phyloP scores from a whole-genome alignment of 2,888 invertebrate genomes.

The Trachelus tabidus region DNA sequence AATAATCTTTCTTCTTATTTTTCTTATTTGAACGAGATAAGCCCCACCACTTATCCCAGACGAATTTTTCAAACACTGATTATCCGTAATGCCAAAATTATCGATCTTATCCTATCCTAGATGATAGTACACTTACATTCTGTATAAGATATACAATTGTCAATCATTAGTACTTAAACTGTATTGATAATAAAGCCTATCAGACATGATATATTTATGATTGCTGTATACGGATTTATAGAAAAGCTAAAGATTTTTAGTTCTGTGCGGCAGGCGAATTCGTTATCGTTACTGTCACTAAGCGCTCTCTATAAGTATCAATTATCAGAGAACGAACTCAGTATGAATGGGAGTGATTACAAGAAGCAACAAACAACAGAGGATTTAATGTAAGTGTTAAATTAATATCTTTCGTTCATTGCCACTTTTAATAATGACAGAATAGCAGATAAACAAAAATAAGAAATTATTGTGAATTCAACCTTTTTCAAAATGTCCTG shows the following conservation, averaged over 20 bases:
- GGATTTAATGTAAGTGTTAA: background rate
- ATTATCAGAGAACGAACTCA: background rate
- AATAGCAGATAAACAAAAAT: too few relatives aligned
- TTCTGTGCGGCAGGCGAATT: background rate
- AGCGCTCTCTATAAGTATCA: background rate
- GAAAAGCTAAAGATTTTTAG: background rate
- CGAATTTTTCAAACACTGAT: background rate
- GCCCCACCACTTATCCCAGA: background rate
- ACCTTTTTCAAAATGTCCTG: too few relatives aligned
- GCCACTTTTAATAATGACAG: background rate
- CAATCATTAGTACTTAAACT: background rate
- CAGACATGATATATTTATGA: background rate
- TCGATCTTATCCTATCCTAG: background rate
- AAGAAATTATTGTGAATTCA: too few relatives aligned
- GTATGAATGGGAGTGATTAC: background rate
- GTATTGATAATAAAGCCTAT: background rate
- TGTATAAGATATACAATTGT: background rate
- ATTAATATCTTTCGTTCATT: background rate
- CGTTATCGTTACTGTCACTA: too few relatives aligned
- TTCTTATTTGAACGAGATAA: background rate
- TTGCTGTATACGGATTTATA: background rate
- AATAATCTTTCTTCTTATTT: background rate
- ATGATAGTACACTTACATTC: background rate
- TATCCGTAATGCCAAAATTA: background rate
- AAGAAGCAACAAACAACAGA: background rate